A percentile compares a stretch with the other conserved stretches of the same genome.
These are phyloP conservation scores for Tragelaphus scriptus DNA, from an alignment of 2,113 vertebrate genomes.

Conservation along the genomic window DNA sequence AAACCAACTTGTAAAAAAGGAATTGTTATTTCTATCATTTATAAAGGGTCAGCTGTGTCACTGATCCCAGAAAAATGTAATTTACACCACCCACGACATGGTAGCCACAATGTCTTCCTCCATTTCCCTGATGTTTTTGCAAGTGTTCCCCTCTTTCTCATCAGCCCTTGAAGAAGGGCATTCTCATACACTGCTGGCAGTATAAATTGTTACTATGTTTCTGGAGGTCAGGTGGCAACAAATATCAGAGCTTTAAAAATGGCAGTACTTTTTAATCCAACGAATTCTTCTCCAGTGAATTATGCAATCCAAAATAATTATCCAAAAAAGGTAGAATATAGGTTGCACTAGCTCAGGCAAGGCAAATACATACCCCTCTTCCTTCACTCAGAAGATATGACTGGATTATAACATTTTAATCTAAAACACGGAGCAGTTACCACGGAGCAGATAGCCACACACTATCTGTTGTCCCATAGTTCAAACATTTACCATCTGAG, in stretches of 20 bases:
- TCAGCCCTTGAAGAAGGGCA: neutral
- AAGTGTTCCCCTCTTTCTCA: neutral
- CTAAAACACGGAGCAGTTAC: neutral
- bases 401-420: neutral
- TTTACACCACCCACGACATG: neutral
- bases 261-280: neutral
- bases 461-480: neutral
- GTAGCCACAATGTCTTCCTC: neutral
- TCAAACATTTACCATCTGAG: neutral
- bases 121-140: neutral
- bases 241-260: conserved; percentile 22
- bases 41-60: neutral
- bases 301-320: conserved; percentile 16
- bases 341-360: neutral
- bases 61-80: neutral
- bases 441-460: neutral
- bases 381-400: neutral
- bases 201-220: neutral
- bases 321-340: neutral
- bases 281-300: neutral
- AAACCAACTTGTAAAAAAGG: neutral
- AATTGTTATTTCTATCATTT: neutral
- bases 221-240: neutral
- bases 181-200: neutral
- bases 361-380: neutral